These are phyloP conservation scores for Seira ritae DNA, from an alignment of 2,888 invertebrate genomes.

Conservation along the genomic window DNA sequence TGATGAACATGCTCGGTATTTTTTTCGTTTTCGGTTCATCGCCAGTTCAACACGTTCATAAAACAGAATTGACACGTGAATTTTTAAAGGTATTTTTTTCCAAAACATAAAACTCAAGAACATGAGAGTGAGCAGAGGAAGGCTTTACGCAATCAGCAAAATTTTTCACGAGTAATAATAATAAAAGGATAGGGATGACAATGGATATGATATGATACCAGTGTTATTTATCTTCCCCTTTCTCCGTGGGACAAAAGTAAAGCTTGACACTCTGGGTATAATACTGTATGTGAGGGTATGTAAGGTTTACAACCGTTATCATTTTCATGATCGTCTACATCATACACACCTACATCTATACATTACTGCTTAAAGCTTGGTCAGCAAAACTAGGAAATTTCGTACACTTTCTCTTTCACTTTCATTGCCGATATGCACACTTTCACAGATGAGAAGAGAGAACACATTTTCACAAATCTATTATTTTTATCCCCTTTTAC, in stretches of 20 bases:
- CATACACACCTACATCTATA: neutral
- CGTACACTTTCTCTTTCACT: neutral
- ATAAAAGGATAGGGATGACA: neutral
- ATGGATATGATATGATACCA: slow-evolving; percentile 5
- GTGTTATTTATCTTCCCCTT: neutral
- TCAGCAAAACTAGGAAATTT: neutral
- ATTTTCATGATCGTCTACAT: slow-evolving; percentile 1
- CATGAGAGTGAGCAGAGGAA: neutral
- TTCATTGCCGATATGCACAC: neutral
- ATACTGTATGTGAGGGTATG: neutral
- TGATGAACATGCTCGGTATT: neutral
- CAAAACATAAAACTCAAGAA: slow-evolving; percentile 11
- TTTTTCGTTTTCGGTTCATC: neutral
- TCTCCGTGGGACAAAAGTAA: neutral
- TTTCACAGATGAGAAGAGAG: no score
- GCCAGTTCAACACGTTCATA: slow-evolving; percentile 24
- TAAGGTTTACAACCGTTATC: neutral
- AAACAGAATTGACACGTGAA: slow-evolving; percentile 46
- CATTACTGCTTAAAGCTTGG: neutral
- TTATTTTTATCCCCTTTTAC: no score
- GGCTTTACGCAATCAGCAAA: slow-evolving; percentile 17
- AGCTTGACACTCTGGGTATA: neutral
- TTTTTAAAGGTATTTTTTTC: slow-evolving; percentile 35
- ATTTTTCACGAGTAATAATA: neutral
- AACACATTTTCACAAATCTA: no score